phyloP scores from a whole-genome alignment of 2,888 invertebrate species.

The Caenorhabditis becei region DNA sequence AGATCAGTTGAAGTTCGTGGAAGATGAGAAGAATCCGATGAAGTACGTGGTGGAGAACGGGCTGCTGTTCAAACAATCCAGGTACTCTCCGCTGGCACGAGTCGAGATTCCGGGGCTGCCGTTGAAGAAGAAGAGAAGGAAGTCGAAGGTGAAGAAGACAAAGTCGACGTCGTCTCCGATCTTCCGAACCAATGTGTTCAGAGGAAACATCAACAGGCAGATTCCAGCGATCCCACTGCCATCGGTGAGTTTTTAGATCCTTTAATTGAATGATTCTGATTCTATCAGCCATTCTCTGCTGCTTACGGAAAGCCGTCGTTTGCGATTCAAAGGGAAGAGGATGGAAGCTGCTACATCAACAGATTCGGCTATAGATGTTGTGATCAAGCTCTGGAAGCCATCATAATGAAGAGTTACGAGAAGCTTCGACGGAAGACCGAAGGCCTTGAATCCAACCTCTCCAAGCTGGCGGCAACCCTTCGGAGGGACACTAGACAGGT shows the following conservation, averaged over 20 bases:
- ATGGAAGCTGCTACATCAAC: conserved; percentile 49
- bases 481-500: conserved; percentile 63
- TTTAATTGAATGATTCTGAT: not conserved
- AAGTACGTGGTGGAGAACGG: conserved; percentile 62
- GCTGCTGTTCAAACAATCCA: conserved; percentile 49
- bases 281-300: conserved; percentile 39
- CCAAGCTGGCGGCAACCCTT: conserved; percentile 52
- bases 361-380: conserved; percentile 65
- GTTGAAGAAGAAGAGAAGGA: conserved; percentile 25
- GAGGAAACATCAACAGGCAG: conserved; percentile 57
- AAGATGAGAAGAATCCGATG: conserved; percentile 59
- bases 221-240: conserved; percentile 53
- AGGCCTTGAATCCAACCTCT: conserved; percentile 38
- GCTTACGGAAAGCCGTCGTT: conserved; percentile 50
- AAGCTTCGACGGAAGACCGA: conserved; percentile 50
- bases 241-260: conserved; percentile 16
- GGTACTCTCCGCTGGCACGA: conserved; percentile 49
- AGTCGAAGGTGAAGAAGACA: conserved; percentile 24
- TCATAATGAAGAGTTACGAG: conserved; percentile 67
- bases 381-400: conserved; percentile 62
- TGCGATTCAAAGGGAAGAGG: conserved; percentile 42
- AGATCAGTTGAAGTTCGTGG: conserved; percentile 61
- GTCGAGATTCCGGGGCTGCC: conserved; percentile 38
- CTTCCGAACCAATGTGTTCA: conserved; percentile 51
- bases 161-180: conserved; percentile 5